A percentile compares a stretch with the other conserved stretches of the same genome.
Evolutionary conservation across 2,113 vertebrate species (phyloP).

Genomic region (Thymallus thymallus): DNA sequence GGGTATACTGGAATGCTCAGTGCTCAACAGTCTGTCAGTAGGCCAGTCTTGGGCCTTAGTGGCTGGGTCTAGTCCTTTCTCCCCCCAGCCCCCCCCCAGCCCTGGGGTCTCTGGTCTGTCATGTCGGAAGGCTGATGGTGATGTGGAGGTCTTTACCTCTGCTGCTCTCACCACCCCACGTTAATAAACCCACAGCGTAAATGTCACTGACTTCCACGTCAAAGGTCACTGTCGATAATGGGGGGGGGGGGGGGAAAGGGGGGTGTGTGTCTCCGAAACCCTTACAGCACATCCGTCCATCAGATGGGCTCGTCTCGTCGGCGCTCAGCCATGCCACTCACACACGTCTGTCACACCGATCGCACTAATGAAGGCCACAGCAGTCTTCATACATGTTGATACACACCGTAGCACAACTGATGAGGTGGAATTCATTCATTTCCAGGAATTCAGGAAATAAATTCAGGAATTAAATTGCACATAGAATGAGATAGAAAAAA

Average conservation of each 20-base stretch:
- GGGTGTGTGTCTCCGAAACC: conserved; percentile 40
- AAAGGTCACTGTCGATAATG: conserved; percentile 75
- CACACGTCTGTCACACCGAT: conserved; percentile 68
- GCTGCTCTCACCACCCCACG: conserved; percentile 64
- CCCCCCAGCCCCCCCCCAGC: conserved; percentile 6
- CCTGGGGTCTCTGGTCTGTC: conserved; percentile 54
- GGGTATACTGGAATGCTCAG: too few species aligned
- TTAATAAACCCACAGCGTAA: conserved; percentile 75
- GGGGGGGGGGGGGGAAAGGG: conserved; percentile 8
- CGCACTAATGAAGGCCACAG: conserved; percentile 75
- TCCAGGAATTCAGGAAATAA: background rate
- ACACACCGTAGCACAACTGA: conserved; percentile 32
- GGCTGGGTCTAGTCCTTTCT: too few species aligned
- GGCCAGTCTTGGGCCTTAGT: too few species aligned
- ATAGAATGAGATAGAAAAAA: conserved; percentile 30
- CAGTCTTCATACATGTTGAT: conserved; percentile 76
- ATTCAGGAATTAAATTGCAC: background rate
- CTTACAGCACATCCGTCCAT: conserved; percentile 65
- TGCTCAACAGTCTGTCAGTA: too few species aligned
- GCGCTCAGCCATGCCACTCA: conserved; percentile 63
- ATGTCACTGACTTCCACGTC: conserved; percentile 76
- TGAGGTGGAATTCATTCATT: background rate
- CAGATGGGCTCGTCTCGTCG: conserved; percentile 67
- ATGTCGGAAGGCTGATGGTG: conserved; percentile 36
- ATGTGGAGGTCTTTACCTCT: conserved; percentile 61